Evolutionary conservation across 1,140 invertebrate genomes (phyloP).

Genomic region (Drosophila melanica): DNA sequence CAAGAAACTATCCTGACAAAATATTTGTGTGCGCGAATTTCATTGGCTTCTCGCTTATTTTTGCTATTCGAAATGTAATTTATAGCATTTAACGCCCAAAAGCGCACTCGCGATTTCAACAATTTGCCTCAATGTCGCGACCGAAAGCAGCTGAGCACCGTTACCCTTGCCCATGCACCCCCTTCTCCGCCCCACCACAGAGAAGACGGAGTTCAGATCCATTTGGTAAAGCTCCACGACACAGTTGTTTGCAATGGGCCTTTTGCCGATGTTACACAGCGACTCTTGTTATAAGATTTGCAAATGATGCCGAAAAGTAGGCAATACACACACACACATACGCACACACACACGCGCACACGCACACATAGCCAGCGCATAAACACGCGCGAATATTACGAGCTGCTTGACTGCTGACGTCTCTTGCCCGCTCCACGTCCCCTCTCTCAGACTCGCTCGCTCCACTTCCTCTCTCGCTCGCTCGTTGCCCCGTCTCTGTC

Average conservation of each 20-base stretch:
- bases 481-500: neutral
- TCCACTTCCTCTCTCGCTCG: neutral
- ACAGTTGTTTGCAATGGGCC: slow-evolving; percentile 45
- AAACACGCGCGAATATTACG: slow-evolving; percentile 66
- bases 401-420: slow-evolving; percentile 49
- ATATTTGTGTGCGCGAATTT: neutral
- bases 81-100: slow-evolving; percentile 74
- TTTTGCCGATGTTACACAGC: slow-evolving; percentile 36
- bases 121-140: slow-evolving; percentile 52
- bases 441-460: neutral
- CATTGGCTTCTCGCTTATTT: slow-evolving; percentile 60
- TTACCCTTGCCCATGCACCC: neutral
- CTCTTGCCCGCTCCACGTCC: neutral
- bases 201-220: slow-evolving; percentile 6
- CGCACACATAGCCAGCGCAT: slow-evolving; percentile 48
- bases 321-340: slow-evolving; percentile 20
- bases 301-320: slow-evolving; percentile 54
- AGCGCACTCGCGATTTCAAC: slow-evolving; percentile 74
- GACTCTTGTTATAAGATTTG: slow-evolving; percentile 43
- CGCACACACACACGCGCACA: neutral
- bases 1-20: too few species aligned
- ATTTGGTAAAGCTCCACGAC: slow-evolving; percentile 24
- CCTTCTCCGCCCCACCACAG: too few species aligned
- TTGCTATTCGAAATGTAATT: slow-evolving; percentile 69
- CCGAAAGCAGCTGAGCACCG: slow-evolving; percentile 6